A percentile compares a stretch with the other conserved stretches of the same genome.
Evolutionary conservation across 2,113 vertebrate genomes (phyloP).

Genomic region (Taxidea taxus): DNA sequence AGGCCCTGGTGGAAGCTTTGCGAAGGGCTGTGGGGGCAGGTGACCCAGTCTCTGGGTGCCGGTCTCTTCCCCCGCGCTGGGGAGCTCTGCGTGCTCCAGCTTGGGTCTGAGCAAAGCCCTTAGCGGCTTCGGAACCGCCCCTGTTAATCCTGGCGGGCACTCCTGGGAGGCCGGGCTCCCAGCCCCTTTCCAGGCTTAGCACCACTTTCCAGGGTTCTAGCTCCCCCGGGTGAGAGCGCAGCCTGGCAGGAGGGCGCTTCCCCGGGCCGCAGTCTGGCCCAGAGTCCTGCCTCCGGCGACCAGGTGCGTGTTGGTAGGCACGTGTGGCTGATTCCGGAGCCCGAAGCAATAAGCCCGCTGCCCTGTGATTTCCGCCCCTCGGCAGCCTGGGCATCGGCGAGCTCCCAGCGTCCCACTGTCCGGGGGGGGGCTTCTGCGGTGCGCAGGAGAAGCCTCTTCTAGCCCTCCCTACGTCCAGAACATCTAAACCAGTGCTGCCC

Average conservation of each 20-base stretch:
- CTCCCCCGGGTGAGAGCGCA: background rate
- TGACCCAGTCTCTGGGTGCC: background rate
- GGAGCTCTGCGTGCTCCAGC: background rate
- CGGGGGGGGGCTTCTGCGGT: no score
- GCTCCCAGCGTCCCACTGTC: background rate
- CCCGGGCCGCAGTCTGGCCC: background rate
- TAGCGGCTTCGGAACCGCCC: no score
- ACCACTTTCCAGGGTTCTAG: background rate
- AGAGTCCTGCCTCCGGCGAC: background rate
- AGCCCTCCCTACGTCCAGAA: background rate
- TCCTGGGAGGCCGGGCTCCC: background rate
- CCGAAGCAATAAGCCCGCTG: background rate
- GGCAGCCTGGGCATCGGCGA: fast-evolving
- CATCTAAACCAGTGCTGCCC: background rate
- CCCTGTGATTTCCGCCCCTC: background rate
- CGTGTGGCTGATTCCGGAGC: background rate
- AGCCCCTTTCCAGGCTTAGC: background rate
- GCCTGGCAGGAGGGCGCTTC: background rate
- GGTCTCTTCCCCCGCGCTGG: background rate
- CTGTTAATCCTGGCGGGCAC: background rate
- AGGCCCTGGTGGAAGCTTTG: background rate
- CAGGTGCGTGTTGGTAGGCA: background rate
- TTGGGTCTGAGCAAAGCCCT: background rate
- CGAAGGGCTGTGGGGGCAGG: background rate
- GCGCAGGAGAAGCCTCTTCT: background rate